Percentiles rank a stretch among this genome's conserved stretches.
These are phyloP conservation scores for Pangasius krempfi DNA, from an alignment of 2,797 vertebrate species.

Conservation along the genomic window DNA sequence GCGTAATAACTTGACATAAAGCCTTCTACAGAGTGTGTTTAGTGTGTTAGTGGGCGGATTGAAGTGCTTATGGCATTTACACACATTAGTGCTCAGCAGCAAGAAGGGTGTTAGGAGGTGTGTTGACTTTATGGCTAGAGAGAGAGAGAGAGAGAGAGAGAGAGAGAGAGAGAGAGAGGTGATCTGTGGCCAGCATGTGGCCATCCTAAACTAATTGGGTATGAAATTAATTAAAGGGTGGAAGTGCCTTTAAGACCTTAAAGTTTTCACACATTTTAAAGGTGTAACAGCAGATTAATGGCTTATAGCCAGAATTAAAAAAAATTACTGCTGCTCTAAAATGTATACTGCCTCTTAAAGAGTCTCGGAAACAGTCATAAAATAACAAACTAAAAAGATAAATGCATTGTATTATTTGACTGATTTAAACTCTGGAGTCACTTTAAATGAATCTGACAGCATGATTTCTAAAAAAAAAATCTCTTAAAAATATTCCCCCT, in stretches of 20 bases:
- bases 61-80: slow-evolving; percentile 86
- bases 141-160: slow-evolving; percentile 9
- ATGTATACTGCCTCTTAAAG: slow-evolving; percentile 65
- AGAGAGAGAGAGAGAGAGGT: slow-evolving; percentile 41
- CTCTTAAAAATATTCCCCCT: neutral
- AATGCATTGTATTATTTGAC: neutral
- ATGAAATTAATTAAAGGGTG: slow-evolving; percentile 80
- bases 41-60: slow-evolving; percentile 17
- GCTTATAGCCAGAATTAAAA: slow-evolving; percentile 74
- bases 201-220: slow-evolving; percentile 74
- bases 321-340: slow-evolving; percentile 70
- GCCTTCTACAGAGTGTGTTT: neutral
- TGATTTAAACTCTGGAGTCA: neutral
- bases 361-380: neutral
- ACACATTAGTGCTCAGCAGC: slow-evolving; percentile 71
- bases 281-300: slow-evolving; percentile 80
- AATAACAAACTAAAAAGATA: neutral
- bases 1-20: neutral
- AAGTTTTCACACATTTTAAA: slow-evolving; percentile 79
- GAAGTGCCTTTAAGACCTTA: slow-evolving; percentile 79
- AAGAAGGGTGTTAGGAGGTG: slow-evolving; percentile 25
- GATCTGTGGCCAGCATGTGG: slow-evolving; percentile 63
- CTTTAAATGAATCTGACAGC: neutral
- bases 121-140: slow-evolving; percentile 18
- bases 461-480: neutral